Evolutionary conservation across 2,113 vertebrate species (phyloP), one percentile per base, ranked within the genome.

Genomic region (Numida meleagris): DNA sequence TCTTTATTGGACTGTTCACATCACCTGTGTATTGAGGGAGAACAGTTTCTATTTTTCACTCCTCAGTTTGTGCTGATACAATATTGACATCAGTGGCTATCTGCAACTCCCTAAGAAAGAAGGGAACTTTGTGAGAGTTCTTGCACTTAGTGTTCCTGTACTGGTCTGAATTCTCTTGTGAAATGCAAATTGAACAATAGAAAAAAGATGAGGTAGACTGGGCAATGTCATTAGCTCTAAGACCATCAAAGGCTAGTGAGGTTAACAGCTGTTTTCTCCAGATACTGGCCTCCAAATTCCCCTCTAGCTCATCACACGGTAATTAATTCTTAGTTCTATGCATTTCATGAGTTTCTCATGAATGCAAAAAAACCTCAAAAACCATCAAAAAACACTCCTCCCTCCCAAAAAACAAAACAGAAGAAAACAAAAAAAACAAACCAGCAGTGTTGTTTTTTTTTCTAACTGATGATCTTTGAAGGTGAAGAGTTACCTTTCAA

Each of bases 31-130:
- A 31, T 42, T 77, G 66, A 95, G 24, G 9, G 33, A 81, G 55
- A 89, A 51, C 7, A 48, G 53, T 91, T 77, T 90, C 63, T 91
- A 25, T 80, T 95, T 95, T 57, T 86, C 61, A 74, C 9, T 88
- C 6, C 46, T 81, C 46, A 82, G 15, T 43, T 25, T 25, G 23
- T 59, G 38, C 42, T 91, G 79, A 62, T 79, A 67, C 71, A 91
- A 58, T 73, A 59, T 79, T 87, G 76, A 17, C 1, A 0, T 76
- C 63, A 89, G 33, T 24, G 80, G 63, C 38, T 80, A 33, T 12
- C 61, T 68, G 46, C 42, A 82, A 4, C 36, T 57, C 50, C 21
- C 12, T 42, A 34, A 79, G 87, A 82, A 86, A 76, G 34, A 77
- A 82, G 9, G 9, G 71, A 81, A 83, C 2, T 63, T 40, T 57